Evolutionary conservation across 2,113 vertebrate species (phyloP).

Genomic region (Hystrix cristata): DNA sequence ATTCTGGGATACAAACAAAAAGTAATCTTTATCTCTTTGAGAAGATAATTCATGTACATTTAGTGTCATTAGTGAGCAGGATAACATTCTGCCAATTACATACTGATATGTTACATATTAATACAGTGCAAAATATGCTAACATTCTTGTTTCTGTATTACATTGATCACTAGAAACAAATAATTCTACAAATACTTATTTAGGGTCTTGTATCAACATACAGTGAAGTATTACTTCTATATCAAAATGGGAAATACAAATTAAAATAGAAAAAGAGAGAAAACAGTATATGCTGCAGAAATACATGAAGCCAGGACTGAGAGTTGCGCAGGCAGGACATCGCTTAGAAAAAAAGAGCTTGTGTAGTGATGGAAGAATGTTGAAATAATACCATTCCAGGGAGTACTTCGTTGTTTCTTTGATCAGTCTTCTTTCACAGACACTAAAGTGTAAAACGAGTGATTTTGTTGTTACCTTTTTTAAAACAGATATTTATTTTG

Average conservation of each 20-base stretch:
- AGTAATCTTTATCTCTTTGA: background rate
- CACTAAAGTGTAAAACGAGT: slow-evolving; percentile 43
- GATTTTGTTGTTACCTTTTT: background rate
- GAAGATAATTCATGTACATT: slow-evolving; percentile 19
- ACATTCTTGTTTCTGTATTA: slow-evolving; percentile 38
- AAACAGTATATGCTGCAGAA: background rate
- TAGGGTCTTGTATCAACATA: background rate
- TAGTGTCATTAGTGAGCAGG: background rate
- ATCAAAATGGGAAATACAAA: background rate
- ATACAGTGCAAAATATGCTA: slow-evolving; percentile 15
- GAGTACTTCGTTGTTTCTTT: background rate
- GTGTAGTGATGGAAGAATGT: background rate
- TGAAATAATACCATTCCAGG: background rate
- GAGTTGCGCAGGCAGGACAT: background rate
- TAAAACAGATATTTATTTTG: fast-evolving
- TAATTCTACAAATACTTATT: slow-evolving; percentile 44
- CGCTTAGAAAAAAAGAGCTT: background rate
- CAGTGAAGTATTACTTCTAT: slow-evolving; percentile 7
- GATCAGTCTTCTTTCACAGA: slow-evolving; percentile 17
- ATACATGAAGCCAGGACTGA: background rate
- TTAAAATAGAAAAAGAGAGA: slow-evolving; percentile 15
- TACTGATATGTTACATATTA: slow-evolving; percentile 8
- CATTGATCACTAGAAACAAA: slow-evolving; percentile 21
- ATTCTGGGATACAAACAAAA: slow-evolving; percentile 37
- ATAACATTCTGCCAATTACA: background rate